Evolutionary conservation across 2,888 invertebrate genomes (phyloP), one percentile per base, ranked within the genome.

Genomic region (Eupithecia exiguata): DNA sequence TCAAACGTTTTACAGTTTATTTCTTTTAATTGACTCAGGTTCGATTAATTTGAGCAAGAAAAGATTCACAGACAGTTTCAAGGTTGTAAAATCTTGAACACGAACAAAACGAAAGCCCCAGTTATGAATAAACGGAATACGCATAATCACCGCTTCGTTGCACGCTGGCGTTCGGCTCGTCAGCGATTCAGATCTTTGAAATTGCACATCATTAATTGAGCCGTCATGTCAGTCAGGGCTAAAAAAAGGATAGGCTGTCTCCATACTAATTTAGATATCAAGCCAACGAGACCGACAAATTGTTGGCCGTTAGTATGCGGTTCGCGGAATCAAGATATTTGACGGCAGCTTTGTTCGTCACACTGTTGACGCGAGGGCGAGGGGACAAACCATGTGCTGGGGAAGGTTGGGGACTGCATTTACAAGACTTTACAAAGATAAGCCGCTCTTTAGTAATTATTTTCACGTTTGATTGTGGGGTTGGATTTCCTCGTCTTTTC

Each of bases 221-320:
- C n/a, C n/a, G n/a, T n/a, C n/a, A 88, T 89, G 91, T 92, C 91
- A 88, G 88, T 88, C 84, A 84, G 79, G 82, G 79, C 81, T 85
- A 88, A 88, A 88, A 35, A 88, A 88, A 84, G 80, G 80, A 85
- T 85, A 87, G 85, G 81, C 86, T 89, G 91, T 91, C 91, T 90
- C 88, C 92, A 90, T 91, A 92, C 92, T 92, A 92, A 92, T 92
- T 92, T 92, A 92, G 92, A 91, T 92, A 92, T 92, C 91, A 91
- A 89, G 86, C 84, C 90, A 89, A 89, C 89, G 88, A 89, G 88
- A 84, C 91, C 89, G 92, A 92, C 92, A 92, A 92, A 92, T 92
- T 91, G 91, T 88, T 86, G 79, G 86, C 86, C 87, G 89, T 90
- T 88, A 89, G 89, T 89, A 85, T 88, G 84, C 85, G 88, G 81